Base-by-base conservation (phyloP, 92 coral and sea anemone genomes). In the Epizoanthus ramosus region DNA sequence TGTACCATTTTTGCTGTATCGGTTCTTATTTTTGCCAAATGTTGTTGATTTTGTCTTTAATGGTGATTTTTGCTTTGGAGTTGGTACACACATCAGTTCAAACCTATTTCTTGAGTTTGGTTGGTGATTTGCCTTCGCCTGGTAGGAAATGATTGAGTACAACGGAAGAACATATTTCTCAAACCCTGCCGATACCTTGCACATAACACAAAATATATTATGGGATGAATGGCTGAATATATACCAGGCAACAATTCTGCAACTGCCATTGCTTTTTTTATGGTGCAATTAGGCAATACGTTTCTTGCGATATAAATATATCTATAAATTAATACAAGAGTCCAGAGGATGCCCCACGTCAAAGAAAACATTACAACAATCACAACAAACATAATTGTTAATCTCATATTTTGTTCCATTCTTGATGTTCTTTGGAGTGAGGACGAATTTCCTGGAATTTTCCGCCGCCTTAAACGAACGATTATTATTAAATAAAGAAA, bases 311-410 rank as follows among this genome's bases (percentile, higher is more conserved):
- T 28, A 28, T 65, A 65, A 2, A 28, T 28, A 28, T 65, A 65
- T 65, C 71, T 21, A 12, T 65, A 28, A 28, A 65, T 31, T 13
- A 65, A 3, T 65, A 65, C 21, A 14, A 65, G 39, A 13, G 18
- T 43, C 71, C 71, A 65, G 8, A 65, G 43, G 8, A 65, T 6
- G 31, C 71, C 71, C 71, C 71, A 65, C 6, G 71, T 18, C 39
- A 65, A 28, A 43, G 9, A 43, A 43, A 43, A 43, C 50, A 43
- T 43, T 43, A 43, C 10, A 43, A 43, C 50, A 43, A 43, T 43
- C 50, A 43, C 50, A 43, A 43, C 9, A 43, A 43, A 43, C 50
- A 43, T 43, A 43, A 43, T 43, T 8, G 50, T 43, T 43, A 43
- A 43, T 43, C 8, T 43, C 50, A 43, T 43, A 43, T 43, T 43